Base-by-base conservation (phyloP, 2,797 vertebrate species). In the Xiphophorus birchmanni region DNA sequence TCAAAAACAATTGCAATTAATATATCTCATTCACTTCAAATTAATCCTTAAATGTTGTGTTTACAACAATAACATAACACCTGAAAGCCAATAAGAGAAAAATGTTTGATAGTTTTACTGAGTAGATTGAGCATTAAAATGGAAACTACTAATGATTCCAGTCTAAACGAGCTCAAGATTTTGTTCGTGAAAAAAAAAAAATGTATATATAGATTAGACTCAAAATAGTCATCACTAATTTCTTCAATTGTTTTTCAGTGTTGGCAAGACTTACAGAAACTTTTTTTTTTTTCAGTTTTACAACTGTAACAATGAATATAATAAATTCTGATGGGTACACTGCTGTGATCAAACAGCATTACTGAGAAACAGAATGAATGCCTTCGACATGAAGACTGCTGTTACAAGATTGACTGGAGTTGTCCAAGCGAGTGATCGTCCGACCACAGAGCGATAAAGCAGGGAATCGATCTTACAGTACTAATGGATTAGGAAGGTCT, bases 401-500 rank as follows among this genome's bases (percentile, higher is more conserved):
- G 89, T 86, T 79, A 81, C 40, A 8, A 83, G 80, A 85, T 72
- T 76, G 77, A 82, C 77, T 82, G 83, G 73, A 81, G 17, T 2
- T 48, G 56, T 84, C 85, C 77, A 82, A 77, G 67, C 82, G 74
- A 76, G 54, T 13, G 15, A 75, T 54, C 0, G 18, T 67, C 58
- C 5, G 15, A 58, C 74, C 5, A 54, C 71, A 40, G 42, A 58
- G 72, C 7, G 29, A 74, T 26, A 67, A 78, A 86, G 75, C 76
- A 56, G 58, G 56, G 60, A 76, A 91, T 92, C 86, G 75, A 93
- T 90, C 80, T 75, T 86, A 88, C 84, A 54, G 78, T 83, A 86
- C 89, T 93, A 95, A 94, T 94, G 91, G 91, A 92, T 94, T 87
- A 83, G 76, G 74, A 84, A 84, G 80, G 89, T 88, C 82, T 77